Evolutionary conservation across 2,888 invertebrate species (phyloP), one percentile per base, ranked within the genome.

Genomic region (Callyntrura sp.): DNA sequence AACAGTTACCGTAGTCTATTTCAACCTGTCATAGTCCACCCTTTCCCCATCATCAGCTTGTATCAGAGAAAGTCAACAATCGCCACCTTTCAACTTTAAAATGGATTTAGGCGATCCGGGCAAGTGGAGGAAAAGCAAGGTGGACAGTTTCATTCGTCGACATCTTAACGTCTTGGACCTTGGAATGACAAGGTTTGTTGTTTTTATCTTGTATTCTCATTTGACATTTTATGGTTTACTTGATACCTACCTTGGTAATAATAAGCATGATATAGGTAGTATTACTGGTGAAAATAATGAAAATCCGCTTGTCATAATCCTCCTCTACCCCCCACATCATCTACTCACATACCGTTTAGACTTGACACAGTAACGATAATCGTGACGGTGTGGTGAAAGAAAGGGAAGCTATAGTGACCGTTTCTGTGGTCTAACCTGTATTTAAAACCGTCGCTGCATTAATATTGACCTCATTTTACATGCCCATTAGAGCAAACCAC

Each of bases 91-190:
- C n/a, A n/a, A n/a, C n/a, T n/a, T 78, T 17, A 35, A 60, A 25
- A 91, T 91, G 89, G 86, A 90, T 85, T 79, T 92, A 12, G 90
- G 88, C 20, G 90, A 92, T 68, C 90, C 89, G 62, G 92, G 91
- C 51, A 92, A 91, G 73, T 91, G 91, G 91, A 85, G 92, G 84
- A 91, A 91, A 55, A 92, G 90, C 73, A 93, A 92, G 68, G 89
- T 93, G 87, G 93, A 93, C 35, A 93, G 91, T 84, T 93, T 93
- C 90, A 91, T 93, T 23, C 78, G 92, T 45, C 90, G 93, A 82
- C 92, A 92, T 68, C 86, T 92, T 45, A 84, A 82, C 55, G 79
- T 86, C n/a, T 78, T 89, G 57, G 91, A 92, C 79, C 84, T 90
- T 79, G 92, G 92, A 76, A 73, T 91, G 62, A 82, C 93, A 51